Evolutionary conservation across 1,140 invertebrate species (phyloP), one percentile per base, ranked within the genome.

Genomic region (Coptotermes formosanus): DNA sequence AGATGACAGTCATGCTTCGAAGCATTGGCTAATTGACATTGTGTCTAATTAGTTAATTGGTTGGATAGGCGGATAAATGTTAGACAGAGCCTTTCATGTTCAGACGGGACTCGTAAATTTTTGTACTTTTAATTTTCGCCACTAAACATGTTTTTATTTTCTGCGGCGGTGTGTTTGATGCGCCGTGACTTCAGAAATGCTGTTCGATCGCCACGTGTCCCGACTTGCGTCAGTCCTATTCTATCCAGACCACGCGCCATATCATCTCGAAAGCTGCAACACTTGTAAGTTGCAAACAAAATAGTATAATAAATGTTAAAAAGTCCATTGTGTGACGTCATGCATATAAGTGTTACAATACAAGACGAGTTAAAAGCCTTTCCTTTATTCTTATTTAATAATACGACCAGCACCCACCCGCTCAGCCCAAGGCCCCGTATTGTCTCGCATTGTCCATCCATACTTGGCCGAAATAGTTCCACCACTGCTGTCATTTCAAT

Each of bases 401-500:
- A 75, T 75, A 75, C 2, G 64, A 55, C 52, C 19, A 16, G 52
- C 52, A 55, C 52, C 52, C 52, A 21, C 52, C 19, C 19, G 52
- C 45, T 48, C 45, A 48, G 14, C 64, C 64, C n/a, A 25, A 25
- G n/a, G 64, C 25, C n/a, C 64, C n/a, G 19, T 30, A 75, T 25
- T 25, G 64, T 25, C n/a, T 75, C 64, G 25, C 7, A 75, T 75
- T 75, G 64, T 75, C 64, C 64, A 75, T 75, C 64, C 64, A 14
- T 55, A 55, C 52, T 55, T 55, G 52, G 52, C 52, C 52, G 19
- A 16, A 75, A n/a, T 30, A 30, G 64, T 75, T 75, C 25, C n/a
- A 75, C 11, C 64, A 75, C n/a, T 75, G 64, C 64, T 75, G 64
- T 75, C 64, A 75, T 30, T 75, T 75, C 64, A 75, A 75, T n/a